These are phyloP conservation scores for Tympanoctomys barrerae DNA, from an alignment of 2,797 vertebrate species.

Conservation along the genomic window DNA sequence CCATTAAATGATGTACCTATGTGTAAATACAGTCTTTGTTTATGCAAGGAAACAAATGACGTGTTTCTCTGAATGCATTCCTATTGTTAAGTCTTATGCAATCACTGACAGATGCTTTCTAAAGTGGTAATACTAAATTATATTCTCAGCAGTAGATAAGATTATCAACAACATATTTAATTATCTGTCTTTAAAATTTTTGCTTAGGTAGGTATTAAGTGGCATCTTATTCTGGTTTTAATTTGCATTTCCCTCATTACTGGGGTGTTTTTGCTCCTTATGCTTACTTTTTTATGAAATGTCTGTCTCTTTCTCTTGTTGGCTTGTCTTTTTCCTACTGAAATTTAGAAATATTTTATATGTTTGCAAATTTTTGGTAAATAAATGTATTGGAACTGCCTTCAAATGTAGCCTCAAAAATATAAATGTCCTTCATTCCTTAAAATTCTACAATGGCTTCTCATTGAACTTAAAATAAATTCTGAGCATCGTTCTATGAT, in stretches of 20 bases:
- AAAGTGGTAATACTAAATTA: constrained; percentile 17
- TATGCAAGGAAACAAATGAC: not conserved
- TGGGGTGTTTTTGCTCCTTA: not conserved
- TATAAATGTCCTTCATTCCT: not conserved
- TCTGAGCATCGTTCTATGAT: not conserved
- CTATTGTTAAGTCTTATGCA: not conserved
- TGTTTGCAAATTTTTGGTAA: not conserved
- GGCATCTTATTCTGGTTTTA: constrained; percentile 36
- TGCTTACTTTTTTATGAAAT: constrained; percentile 18
- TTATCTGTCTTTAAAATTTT: constrained; percentile 13
- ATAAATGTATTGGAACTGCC: not conserved
- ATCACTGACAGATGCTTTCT: not conserved
- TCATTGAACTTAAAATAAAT: not conserved
- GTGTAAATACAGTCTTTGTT: not conserved
- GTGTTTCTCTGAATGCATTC: not conserved
- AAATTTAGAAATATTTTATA: constrained; percentile 16
- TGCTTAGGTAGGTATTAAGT: not conserved
- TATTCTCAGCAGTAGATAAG: not conserved
- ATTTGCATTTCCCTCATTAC: constrained; percentile 35
- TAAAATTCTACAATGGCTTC: not conserved
- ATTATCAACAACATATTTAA: constrained; percentile 4
- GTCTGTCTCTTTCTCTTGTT: not conserved
- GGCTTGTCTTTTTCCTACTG: not conserved
- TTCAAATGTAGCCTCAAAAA: not conserved
- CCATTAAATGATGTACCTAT: not conserved